Evolutionary conservation across 2,797 vertebrate genomes (phyloP).

Genomic region (Tympanoctomys barrerae): DNA sequence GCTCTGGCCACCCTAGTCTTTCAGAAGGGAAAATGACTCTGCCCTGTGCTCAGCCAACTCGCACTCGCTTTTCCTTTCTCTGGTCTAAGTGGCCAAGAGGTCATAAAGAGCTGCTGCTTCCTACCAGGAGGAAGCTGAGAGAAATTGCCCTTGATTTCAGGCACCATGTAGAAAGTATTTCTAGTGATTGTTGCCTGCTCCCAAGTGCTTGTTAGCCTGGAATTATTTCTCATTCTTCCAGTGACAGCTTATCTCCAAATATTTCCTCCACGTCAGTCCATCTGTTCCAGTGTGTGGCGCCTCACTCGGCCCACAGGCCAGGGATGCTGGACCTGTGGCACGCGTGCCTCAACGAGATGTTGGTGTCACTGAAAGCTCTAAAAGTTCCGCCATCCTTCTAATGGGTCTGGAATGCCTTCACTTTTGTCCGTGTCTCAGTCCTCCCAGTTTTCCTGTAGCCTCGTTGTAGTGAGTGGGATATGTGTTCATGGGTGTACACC

Average conservation of each 20-base stretch:
- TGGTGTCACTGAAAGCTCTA: background rate
- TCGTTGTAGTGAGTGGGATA: background rate
- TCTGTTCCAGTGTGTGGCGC: background rate
- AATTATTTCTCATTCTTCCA: background rate
- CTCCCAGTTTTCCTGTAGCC: background rate
- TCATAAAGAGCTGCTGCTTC: background rate
- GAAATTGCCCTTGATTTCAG: slow-evolving; percentile 33
- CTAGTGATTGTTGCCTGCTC: background rate
- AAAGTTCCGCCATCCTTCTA: accelerated
- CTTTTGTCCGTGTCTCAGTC: background rate
- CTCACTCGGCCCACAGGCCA: background rate
- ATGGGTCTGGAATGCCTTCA: background rate
- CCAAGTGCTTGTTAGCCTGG: background rate
- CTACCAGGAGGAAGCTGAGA: background rate
- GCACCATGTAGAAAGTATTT: background rate
- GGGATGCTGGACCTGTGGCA: background rate
- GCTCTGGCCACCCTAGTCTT: background rate
- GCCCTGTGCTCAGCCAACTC: background rate
- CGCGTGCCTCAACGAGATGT: background rate
- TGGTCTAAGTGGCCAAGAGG: slow-evolving; percentile 15
- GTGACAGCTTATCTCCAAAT: background rate
- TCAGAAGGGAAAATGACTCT: background rate
- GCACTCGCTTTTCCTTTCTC: background rate
- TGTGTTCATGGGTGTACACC: too few species aligned
- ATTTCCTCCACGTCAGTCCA: background rate